These are phyloP conservation scores for Xylophagus ater DNA, from an alignment of 2,888 invertebrate genomes.

Conservation along the genomic window DNA sequence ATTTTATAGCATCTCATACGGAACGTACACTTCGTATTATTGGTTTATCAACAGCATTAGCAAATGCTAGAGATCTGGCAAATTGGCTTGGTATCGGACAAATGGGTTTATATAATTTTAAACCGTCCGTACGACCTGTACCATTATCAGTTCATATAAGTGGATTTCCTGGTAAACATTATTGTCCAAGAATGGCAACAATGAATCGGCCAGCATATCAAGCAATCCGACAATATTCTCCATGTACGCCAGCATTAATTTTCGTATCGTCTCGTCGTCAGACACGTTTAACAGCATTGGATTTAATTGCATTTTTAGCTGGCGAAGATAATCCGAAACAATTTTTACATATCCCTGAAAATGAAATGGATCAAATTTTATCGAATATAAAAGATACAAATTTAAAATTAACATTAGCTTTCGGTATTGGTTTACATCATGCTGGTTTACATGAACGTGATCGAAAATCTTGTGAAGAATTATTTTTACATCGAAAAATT, in stretches of 20 bases:
- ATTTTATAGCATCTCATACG: slow-evolving; percentile 89
- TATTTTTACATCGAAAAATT: slow-evolving; percentile 91
- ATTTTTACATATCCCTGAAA: slow-evolving; percentile 80
- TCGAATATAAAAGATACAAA: slow-evolving; percentile 71
- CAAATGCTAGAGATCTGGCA: slow-evolving; percentile 93
- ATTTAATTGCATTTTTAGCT: slow-evolving; percentile 82
- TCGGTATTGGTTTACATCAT: slow-evolving; percentile 98
- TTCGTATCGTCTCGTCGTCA: slow-evolving; percentile 95
- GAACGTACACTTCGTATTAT: slow-evolving; percentile 73
- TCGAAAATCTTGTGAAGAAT: slow-evolving; percentile 79
- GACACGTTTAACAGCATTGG: slow-evolving; percentile 90
- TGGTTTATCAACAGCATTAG: slow-evolving; percentile 93
- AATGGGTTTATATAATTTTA: slow-evolving; percentile 93
- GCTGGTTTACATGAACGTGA: slow-evolving; percentile 93
- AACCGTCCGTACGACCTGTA: slow-evolving; percentile 95
- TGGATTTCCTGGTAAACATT: slow-evolving; percentile 95
- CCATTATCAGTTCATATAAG: slow-evolving; percentile 84
- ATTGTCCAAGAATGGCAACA: slow-evolving; percentile 97
- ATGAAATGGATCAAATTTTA: slow-evolving; percentile 71
- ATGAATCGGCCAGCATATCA: slow-evolving; percentile 99
- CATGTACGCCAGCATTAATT: slow-evolving; percentile 79
- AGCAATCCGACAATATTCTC: slow-evolving; percentile 87
- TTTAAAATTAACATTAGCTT: slow-evolving; percentile 84
- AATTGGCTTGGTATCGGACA: slow-evolving; percentile 87
- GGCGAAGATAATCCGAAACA: slow-evolving; percentile 89